phyloP scores from a whole-genome alignment of 2,113 vertebrate species.

The Lamprotornis superbus region DNA sequence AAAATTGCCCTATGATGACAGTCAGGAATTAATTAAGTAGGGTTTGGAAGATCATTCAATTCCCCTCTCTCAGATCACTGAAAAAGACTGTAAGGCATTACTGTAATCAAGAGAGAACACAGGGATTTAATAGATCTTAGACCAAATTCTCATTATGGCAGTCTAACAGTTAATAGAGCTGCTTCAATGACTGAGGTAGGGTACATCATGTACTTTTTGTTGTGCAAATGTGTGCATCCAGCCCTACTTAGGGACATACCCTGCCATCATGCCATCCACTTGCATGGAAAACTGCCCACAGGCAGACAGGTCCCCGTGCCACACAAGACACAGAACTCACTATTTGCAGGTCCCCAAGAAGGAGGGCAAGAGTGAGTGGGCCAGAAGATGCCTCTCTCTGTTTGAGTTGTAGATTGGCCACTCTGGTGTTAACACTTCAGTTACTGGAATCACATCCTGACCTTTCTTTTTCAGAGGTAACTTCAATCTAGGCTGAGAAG shows the following conservation, averaged over 20 bases:
- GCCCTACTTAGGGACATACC: neutral
- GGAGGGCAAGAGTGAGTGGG: neutral
- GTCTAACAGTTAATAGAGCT: neutral
- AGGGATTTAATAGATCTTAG: neutral
- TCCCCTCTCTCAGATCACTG: neutral
- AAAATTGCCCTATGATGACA: neutral
- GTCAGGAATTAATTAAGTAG: neutral
- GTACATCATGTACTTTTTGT: neutral
- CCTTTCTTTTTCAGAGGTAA: neutral
- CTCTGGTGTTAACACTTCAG: neutral
- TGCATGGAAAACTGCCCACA: neutral
- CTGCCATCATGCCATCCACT: too few relatives aligned
- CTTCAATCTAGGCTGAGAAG: neutral
- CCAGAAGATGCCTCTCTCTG: neutral
- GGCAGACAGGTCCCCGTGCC: neutral
- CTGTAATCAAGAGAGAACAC: neutral
- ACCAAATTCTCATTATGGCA: neutral
- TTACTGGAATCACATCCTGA: neutral
- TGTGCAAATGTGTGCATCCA: rapidly evolving
- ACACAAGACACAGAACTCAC: neutral
- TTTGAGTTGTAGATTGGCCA: neutral
- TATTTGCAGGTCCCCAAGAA: neutral
- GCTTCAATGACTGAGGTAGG: neutral
- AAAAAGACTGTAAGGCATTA: neutral
- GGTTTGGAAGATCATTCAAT: neutral